phyloP scores from a whole-genome alignment of 1,140 invertebrate species.

The Bombus sibiricus region DNA sequence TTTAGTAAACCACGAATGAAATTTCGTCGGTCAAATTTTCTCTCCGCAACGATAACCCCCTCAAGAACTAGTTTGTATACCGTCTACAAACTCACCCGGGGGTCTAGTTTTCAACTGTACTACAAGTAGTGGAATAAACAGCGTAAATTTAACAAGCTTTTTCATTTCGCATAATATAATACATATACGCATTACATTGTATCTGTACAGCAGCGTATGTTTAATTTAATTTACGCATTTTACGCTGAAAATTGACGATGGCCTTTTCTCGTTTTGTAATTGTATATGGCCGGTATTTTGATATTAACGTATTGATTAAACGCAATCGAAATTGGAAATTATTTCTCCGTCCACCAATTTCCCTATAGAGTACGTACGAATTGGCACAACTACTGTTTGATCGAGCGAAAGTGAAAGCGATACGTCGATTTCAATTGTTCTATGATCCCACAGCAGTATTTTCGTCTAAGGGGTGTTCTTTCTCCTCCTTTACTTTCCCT shows the following conservation, averaged over 20 bases:
- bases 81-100: not conserved
- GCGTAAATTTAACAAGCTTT: not conserved
- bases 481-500: not conserved
- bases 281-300: not conserved
- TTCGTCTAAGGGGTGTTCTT: not conserved
- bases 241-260: not conserved
- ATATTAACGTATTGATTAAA: not conserved
- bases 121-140: not conserved
- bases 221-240: not conserved
- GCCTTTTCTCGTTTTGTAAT: not conserved
- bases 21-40: conserved; percentile 9
- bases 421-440: not conserved
- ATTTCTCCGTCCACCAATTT: not conserved
- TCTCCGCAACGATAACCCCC: not conserved
- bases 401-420: not conserved
- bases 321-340: not conserved
- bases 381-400: not conserved
- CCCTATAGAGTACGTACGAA: not conserved
- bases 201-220: not conserved
- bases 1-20: not conserved
- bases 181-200: no score
- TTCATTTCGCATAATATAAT: not conserved
- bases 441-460: not conserved
- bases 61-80: conserved; percentile 4
- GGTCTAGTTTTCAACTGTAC: conserved; percentile 2